Percentiles rank a stretch among this genome's conserved stretches.
These are phyloP conservation scores for Trichosurus vulpecula DNA, from an alignment of 2,797 vertebrate species.

Conservation along the genomic window DNA sequence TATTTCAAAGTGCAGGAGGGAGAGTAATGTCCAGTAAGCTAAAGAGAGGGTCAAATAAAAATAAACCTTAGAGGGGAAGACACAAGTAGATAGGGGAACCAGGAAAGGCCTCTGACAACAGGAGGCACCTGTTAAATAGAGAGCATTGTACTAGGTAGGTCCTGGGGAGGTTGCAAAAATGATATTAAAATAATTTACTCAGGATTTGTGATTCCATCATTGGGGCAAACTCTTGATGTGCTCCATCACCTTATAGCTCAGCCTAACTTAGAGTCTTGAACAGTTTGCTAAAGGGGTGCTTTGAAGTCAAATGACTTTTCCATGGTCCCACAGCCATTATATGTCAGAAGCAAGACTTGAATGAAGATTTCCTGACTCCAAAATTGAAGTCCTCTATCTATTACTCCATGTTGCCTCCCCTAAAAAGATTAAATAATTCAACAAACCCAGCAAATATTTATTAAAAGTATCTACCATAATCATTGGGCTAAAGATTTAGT, in stretches of 20 bases:
- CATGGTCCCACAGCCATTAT: background rate
- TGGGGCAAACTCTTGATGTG: background rate
- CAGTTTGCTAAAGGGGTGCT: background rate
- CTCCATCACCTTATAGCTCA: background rate
- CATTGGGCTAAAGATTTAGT: background rate
- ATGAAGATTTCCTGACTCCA: background rate
- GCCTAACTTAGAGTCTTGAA: background rate
- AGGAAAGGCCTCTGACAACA: background rate
- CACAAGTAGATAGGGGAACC: background rate
- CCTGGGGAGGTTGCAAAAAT: background rate
- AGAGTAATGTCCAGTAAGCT: background rate
- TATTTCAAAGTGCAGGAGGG: background rate
- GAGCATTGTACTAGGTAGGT: background rate
- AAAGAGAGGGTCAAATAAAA: background rate
- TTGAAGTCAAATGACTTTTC: background rate
- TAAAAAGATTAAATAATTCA: background rate
- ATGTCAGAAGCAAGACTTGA: background rate
- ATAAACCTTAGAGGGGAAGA: background rate
- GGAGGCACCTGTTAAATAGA: background rate
- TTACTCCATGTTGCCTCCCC: background rate
- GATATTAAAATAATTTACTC: background rate
- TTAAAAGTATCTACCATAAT: background rate
- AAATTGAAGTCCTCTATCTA: background rate
- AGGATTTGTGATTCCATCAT: background rate
- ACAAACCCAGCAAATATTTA: background rate